phyloP scores from a whole-genome alignment of 2,888 invertebrate species.

The Diachrysia chrysitis region DNA sequence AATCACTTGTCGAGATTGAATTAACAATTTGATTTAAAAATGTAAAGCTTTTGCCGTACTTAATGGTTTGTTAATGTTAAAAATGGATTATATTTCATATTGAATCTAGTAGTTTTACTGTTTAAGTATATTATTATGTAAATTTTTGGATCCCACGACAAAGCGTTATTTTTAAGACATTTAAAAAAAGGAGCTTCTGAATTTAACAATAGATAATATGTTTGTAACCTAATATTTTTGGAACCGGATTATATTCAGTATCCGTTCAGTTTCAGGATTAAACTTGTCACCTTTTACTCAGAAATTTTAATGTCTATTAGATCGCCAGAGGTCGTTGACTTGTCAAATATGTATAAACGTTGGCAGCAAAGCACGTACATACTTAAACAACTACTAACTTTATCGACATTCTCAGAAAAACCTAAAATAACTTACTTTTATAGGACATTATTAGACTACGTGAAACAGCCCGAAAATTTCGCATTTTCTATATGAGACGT shows the following conservation, averaged over 20 bases:
- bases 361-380: neutral
- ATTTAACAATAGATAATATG: too few relatives aligned
- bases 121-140: too few relatives aligned
- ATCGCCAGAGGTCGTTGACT: neutral
- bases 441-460: conserved; percentile 14
- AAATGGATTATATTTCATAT: too few relatives aligned
- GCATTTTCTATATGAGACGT: conserved; percentile 41
- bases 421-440: neutral
- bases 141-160: too few relatives aligned
- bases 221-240: too few relatives aligned
- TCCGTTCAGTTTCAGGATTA: neutral
- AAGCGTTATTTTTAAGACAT: too few relatives aligned
- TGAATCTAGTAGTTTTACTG: too few relatives aligned
- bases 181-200: too few relatives aligned
- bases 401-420: neutral
- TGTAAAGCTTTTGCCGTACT: neutral
- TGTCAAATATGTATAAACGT: conserved; percentile 9
- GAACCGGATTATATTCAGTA: too few relatives aligned
- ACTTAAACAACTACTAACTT: conserved; percentile 1
- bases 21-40: neutral
- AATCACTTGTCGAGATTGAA: neutral
- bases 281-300: neutral
- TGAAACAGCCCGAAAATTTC: conserved; percentile 22
- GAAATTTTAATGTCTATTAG: neutral
- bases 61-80: too few relatives aligned